Evolutionary conservation across 1,140 invertebrate species (phyloP), one percentile per base, ranked within the genome.

Genomic region (Drosophila novamexicana): DNA sequence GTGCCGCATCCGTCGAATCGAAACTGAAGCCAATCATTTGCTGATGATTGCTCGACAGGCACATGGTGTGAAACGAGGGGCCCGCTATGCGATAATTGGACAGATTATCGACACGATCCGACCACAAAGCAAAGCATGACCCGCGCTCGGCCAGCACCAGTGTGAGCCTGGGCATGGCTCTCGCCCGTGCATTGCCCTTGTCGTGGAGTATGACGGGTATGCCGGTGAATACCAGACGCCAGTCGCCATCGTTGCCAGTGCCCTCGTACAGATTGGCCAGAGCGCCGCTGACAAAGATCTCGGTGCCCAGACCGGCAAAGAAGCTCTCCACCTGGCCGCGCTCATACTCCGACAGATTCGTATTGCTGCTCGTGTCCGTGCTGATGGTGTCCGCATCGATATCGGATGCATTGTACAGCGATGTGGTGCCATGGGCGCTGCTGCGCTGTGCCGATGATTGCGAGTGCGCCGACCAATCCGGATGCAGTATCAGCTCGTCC

Each of bases 101-200:
- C n/a, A 95, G 84, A 77, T 95, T 95, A 78, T 95, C 96, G 73
- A 98, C 96, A n/a, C 95, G 95, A 91, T 98, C 97, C 59, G 94
- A 94, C 97, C 97, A 98, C n/a, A 98, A 92, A 32, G 95, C 95
- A 91, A 98, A 97, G 50, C 96, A 96, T 2, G 96, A 96, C 2
- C 97, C 97, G 52, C 96, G 94, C 92, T 98, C 97, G 1, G 97
- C 96, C 14, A 98, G 86, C 2, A 97, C 93, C 22, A 98, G 94
- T 12, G 96, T 95, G 6, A 98, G 95, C 32, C 95, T 94, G 29
- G 96, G 93, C 79, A 96, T 95, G 49, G 95, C 93, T 47, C 96
- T 92, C 7, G 96, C 95, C 61, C 94, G 93, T 0, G 96, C 95
- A 72, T 95, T 95, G 0, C 96, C 97, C 7, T 94, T 94, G 92